These are phyloP conservation scores for Ernsta delagoae DNA, from an alignment of 2,888 invertebrate species.

Conservation along the genomic window DNA sequence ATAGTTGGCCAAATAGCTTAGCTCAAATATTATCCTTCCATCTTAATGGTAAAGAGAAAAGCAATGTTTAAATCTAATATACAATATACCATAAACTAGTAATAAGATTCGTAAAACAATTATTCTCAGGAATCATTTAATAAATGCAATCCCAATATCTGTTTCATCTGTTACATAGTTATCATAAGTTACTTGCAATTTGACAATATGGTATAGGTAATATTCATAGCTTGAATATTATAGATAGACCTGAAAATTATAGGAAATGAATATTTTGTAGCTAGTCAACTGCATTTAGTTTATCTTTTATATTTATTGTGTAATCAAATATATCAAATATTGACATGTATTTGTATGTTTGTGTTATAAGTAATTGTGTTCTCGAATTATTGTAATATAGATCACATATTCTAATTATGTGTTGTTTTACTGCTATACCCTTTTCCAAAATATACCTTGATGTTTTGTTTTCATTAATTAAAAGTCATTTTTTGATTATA, in stretches of 20 bases:
- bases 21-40: too few relatives aligned
- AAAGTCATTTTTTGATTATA: neutral
- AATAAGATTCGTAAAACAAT: too few relatives aligned
- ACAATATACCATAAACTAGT: too few relatives aligned
- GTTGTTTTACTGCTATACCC: slow-evolving; percentile 14
- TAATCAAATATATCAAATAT: slow-evolving; percentile 6
- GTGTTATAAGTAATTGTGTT: slow-evolving; percentile 27
- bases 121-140: too few relatives aligned
- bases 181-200: slow-evolving; percentile 13
- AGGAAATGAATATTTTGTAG: slow-evolving; percentile 34
- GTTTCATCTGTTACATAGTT: neutral
- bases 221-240: slow-evolving; percentile 24
- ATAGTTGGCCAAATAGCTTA: too few relatives aligned
- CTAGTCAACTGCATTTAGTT: slow-evolving; percentile 38
- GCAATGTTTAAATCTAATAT: too few relatives aligned
- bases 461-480: too few relatives aligned
- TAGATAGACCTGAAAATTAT: slow-evolving; percentile 33
- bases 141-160: too few relatives aligned
- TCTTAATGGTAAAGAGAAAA: too few relatives aligned
- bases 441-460: too few relatives aligned
- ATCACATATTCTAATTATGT: slow-evolving; percentile 30
- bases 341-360: slow-evolving; percentile 20
- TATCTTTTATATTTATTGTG: slow-evolving; percentile 10
- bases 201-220: slow-evolving; percentile 37
- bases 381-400: slow-evolving; percentile 33